Percentiles rank a stretch among this genome's conserved stretches.
These are phyloP conservation scores for Sebastes ruberrimus DNA, from an alignment of 2,797 vertebrate species.

Conservation along the genomic window DNA sequence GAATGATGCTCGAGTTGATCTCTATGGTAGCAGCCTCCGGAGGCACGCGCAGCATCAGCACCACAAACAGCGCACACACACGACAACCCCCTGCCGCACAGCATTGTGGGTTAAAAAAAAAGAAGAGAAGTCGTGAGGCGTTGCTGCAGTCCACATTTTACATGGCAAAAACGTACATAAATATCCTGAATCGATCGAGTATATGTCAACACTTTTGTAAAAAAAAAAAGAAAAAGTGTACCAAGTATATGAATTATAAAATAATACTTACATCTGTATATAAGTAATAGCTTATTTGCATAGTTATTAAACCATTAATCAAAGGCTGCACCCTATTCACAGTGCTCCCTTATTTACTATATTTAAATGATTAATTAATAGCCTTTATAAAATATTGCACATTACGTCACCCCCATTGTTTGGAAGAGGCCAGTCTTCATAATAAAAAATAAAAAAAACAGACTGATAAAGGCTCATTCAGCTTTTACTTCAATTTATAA, in stretches of 20 bases:
- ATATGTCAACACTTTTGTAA: not conserved
- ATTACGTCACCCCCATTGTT: slow-evolving; percentile 37
- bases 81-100: slow-evolving; percentile 64
- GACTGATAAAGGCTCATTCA: not conserved
- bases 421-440: not conserved
- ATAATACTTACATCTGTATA: not conserved
- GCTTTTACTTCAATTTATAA: not conserved
- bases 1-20: slow-evolving; percentile 66
- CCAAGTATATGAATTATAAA: not conserved
- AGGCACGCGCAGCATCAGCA: slow-evolving; percentile 87
- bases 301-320: not conserved
- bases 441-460: not conserved
- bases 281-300: not conserved
- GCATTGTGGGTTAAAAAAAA: slow-evolving; percentile 85
- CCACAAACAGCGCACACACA: slow-evolving; percentile 83
- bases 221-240: not conserved
- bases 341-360: not conserved
- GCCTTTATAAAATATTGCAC: not conserved
- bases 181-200: not conserved
- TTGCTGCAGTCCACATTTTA: slow-evolving; percentile 68
- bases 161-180: slow-evolving; percentile 5
- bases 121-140: slow-evolving; percentile 74
- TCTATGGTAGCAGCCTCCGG: slow-evolving; percentile 55
- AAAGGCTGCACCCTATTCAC: not conserved
- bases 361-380: not conserved